Evolutionary conservation across 1,140 invertebrate genomes (phyloP).

Genomic region (Euura saliciscinereae): DNA sequence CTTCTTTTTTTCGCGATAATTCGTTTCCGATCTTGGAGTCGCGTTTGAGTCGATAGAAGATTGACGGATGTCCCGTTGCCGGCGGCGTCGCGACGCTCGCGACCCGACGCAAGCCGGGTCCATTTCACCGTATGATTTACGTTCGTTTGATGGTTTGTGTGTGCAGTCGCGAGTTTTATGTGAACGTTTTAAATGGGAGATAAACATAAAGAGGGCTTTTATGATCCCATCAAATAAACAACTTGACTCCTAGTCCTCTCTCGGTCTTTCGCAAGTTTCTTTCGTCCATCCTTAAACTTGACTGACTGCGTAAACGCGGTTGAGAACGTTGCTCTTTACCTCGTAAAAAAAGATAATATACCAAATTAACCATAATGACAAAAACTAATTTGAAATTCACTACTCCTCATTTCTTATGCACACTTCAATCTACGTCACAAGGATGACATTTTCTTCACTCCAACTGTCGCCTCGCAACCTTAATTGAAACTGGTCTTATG

Average conservation of each 20-base stretch:
- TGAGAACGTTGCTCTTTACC: too few relatives aligned
- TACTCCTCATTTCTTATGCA: too few relatives aligned
- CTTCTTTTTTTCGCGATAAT: neutral
- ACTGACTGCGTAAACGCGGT: too few relatives aligned
- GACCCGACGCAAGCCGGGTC: slow-evolving; percentile 29
- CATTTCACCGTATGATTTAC: slow-evolving; percentile 56
- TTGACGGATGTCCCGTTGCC: slow-evolving; percentile 35
- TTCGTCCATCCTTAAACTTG: too few relatives aligned
- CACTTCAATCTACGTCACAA: too few relatives aligned
- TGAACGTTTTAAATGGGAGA: slow-evolving; percentile 60
- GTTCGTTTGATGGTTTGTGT: slow-evolving; percentile 55
- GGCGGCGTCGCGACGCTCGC: slow-evolving; percentile 38
- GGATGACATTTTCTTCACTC: too few relatives aligned
- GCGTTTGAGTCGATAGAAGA: neutral
- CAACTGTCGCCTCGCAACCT: too few relatives aligned
- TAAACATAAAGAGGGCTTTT: slow-evolving; percentile 64
- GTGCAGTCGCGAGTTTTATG: slow-evolving; percentile 58
- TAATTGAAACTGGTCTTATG: neutral
- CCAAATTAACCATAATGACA: too few relatives aligned
- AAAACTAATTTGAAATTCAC: too few relatives aligned
- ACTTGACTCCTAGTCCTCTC: slow-evolving; percentile 59
- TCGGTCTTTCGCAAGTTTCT: slow-evolving; percentile 45
- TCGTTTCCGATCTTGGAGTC: neutral
- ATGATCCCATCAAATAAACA: slow-evolving; percentile 64
- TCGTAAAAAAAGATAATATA: too few relatives aligned